Conservation (phyloP, 2,888 invertebrate species). For the Psylliodes chrysocephalus region DNA sequence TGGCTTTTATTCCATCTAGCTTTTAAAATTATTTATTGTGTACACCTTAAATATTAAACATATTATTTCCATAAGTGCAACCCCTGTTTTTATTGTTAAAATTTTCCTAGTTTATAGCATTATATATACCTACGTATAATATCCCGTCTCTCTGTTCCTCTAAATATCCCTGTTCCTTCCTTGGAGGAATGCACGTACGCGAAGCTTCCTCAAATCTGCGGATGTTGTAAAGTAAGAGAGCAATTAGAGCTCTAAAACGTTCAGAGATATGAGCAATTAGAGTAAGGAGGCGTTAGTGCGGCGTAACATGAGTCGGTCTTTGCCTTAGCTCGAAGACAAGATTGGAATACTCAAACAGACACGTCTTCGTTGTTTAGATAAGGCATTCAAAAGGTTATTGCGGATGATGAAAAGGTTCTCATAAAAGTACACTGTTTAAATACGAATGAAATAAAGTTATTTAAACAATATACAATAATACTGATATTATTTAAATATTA, state of each 20-base stretch:
- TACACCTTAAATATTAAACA: no score
- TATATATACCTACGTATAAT: not conserved
- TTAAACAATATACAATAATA: no score
- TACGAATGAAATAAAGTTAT: no score
- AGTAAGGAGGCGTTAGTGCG: constrained; percentile 56
- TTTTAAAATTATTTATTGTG: no score
- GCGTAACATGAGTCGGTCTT: constrained; percentile 46
- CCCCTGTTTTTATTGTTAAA: no score
- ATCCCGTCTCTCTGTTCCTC: not conserved
- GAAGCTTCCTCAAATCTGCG: constrained; percentile 51
- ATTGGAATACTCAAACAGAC: constrained; percentile 66
- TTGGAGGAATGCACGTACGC: constrained; percentile 45
- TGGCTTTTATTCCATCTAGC: no score
- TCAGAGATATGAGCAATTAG: constrained; percentile 63
- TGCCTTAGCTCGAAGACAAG: constrained; percentile 59
- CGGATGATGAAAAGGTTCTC: constrained; percentile 16
- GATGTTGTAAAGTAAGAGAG: constrained; percentile 59
- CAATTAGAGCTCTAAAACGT: constrained; percentile 64
- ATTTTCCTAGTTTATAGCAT: not conserved
- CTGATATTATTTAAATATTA: no score
- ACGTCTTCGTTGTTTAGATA: constrained; percentile 63
- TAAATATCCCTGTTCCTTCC: constrained; percentile 7
- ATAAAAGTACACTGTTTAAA: not conserved
- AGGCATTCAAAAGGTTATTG: constrained; percentile 33
- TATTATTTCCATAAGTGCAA: no score